Conservation (phyloP, 1,140 invertebrate species). For the Psilanteris sp. region DNA sequence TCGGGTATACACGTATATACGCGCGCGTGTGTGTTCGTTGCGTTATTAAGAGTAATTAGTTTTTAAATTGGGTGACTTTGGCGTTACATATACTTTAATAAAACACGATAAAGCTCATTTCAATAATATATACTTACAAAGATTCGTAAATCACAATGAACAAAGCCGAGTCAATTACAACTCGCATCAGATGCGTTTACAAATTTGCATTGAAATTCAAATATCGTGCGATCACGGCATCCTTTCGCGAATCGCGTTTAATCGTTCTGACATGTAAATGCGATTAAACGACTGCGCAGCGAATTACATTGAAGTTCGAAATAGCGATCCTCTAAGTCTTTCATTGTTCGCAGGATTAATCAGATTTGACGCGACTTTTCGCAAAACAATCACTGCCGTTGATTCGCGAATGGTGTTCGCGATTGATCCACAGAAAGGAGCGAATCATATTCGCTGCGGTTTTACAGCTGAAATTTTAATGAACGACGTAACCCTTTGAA, state of each 20-base stretch:
- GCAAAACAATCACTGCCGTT: neutral
- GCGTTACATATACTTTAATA: too few relatives aligned
- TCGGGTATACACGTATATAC: too few relatives aligned
- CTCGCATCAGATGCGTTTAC: conserved; percentile 14
- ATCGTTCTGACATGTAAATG: conserved; percentile 20
- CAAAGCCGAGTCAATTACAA: conserved; percentile 14
- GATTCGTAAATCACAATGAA: too few relatives aligned
- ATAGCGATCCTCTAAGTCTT: conserved; percentile 16
- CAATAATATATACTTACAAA: too few relatives aligned
- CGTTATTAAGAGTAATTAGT: too few relatives aligned
- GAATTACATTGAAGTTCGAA: conserved; percentile 14
- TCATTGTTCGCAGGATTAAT: conserved; percentile 14
- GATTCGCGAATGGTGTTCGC: conserved; percentile 1
- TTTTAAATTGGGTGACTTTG: too few relatives aligned
- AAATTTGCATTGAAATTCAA: conserved; percentile 32
- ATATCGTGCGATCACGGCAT: conserved; percentile 11
- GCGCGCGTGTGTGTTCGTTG: too few relatives aligned
- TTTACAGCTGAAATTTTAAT: conserved; percentile 12
- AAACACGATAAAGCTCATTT: too few relatives aligned
- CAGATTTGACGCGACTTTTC: conserved; percentile 18
- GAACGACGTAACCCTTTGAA: conserved; percentile 10
- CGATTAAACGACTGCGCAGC: conserved; percentile 9
- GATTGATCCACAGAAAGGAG: conserved; percentile 19
- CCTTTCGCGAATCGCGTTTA: too few relatives aligned
- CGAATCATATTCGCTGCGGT: neutral